Conservation (phyloP, 1,140 invertebrate species). For the Coelopa frigida region DNA sequence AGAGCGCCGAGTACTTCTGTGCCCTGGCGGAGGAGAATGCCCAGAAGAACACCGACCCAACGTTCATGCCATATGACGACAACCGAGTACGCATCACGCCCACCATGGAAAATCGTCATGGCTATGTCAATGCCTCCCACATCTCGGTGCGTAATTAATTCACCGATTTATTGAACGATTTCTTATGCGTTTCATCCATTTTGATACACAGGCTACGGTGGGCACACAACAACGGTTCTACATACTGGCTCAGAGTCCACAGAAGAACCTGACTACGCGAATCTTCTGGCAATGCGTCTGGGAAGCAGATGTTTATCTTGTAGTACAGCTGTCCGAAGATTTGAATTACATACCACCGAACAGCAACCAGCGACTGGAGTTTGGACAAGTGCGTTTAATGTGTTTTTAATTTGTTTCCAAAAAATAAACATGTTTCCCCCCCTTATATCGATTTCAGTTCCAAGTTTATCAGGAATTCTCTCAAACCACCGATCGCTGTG, state of each 20-base stretch:
- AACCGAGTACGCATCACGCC: constrained; percentile 72
- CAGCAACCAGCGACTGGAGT: constrained; percentile 47
- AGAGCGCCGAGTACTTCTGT: constrained; percentile 45
- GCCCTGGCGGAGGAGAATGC: constrained; percentile 40
- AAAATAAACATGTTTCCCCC: not conserved
- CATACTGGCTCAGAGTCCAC: constrained; percentile 72
- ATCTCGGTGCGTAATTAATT: constrained; percentile 55
- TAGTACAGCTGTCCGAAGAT: constrained; percentile 66
- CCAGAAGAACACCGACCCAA: constrained; percentile 50
- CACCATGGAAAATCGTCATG: constrained; percentile 69
- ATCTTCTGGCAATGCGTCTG: constrained; percentile 84
- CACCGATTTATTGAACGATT: not conserved
- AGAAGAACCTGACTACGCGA: constrained; percentile 31
- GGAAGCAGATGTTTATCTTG: constrained; percentile 72
- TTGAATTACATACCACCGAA: constrained; percentile 53
- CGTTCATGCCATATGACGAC: constrained; percentile 79
- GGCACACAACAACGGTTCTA: constrained; percentile 72
- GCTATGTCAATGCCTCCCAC: constrained; percentile 87
- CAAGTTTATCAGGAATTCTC: constrained; percentile 60
- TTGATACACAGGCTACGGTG: constrained; percentile 56
- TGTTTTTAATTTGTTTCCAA: not conserved
- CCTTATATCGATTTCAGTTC: constrained; percentile 52
- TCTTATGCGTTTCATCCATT: not conserved
- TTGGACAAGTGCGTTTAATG: constrained; percentile 47
- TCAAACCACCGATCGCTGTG: constrained; percentile 53